A percentile compares a stretch with the other conserved stretches of the same genome.
Evolutionary conservation across 2,113 vertebrate genomes (phyloP).

Genomic region (Agelaius phoeniceus): DNA sequence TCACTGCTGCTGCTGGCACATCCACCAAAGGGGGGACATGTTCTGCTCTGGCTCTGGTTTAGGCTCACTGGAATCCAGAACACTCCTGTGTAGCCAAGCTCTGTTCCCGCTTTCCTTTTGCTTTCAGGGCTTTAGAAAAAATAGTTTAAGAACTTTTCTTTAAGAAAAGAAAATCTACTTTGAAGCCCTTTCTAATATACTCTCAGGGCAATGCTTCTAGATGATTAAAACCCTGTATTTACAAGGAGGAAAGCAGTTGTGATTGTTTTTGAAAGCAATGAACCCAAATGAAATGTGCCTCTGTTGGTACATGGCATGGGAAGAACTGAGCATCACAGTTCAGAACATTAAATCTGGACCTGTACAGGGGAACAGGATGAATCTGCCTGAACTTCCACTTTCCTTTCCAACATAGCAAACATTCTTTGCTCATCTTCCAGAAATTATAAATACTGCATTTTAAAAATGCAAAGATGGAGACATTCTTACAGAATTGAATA

Average conservation of each 20-base stretch:
- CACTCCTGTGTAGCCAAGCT: neutral
- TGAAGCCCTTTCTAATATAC: neutral
- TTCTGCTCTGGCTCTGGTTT: neutral
- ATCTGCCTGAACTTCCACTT: neutral
- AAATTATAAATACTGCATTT: neutral
- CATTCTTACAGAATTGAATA: neutral
- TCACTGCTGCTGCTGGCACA: neutral
- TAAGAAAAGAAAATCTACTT: neutral
- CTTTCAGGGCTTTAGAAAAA: neutral
- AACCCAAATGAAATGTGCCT: neutral
- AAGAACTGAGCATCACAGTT: neutral
- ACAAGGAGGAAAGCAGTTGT: neutral
- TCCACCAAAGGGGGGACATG: rapidly evolving
- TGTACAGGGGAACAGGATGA: neutral
- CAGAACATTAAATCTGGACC: neutral
- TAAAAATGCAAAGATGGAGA: neutral
- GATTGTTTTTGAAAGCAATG: neutral
- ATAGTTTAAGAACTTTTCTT: neutral
- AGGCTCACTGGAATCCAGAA: neutral
- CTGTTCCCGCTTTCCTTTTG: neutral
- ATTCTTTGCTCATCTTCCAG: neutral
- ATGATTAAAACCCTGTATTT: neutral
- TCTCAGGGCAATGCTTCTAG: neutral
- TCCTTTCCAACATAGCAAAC: neutral
- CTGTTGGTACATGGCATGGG: neutral